Evolutionary conservation across 2,797 vertebrate genomes (phyloP), one percentile per base, ranked within the genome.

Genomic region (Chelon auratus): DNA sequence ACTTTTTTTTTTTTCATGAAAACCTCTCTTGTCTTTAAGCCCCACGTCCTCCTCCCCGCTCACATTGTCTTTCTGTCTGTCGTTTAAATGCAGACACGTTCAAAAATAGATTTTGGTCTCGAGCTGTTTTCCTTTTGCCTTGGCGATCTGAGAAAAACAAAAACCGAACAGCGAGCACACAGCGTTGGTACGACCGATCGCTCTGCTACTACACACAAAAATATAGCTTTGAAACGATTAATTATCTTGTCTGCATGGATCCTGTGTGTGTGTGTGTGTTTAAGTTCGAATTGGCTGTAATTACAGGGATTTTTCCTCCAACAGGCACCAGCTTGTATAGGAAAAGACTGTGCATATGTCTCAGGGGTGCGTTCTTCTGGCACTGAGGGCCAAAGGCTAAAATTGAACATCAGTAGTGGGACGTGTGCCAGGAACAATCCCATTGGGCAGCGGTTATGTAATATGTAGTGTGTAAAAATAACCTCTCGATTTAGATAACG

Each of bases 321-420:
- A 74, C 88, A 81, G 74, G 82, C 72, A 62, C 40, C 55, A 54
- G 55, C 80, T 79, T 87, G 84, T 74, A 57, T 63, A 70, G 57
- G 51, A 78, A 71, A 62, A 75, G 18, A 59, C 20, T 68, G 56
- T 62, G 62, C 62, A 37, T 58, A 30, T 62, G 72, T 87, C 68
- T 80, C 51, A 53, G 69, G 62, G 73, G 66, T 68, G 59, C 42
- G 24, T 68, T 75, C 59, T 76, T 87, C 62, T 73, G 81, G 76
- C 77, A 66, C 18, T 5, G 40, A 18, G 50, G 62, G 50, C 75
- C 66, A 69, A 72, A 76, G 73, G 84, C 88, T 88, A 91, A 87
- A 90, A 84, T 60, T 81, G 79, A 86, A 81, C 88, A 83, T 81
- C 84, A 73, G 84, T 82, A 73, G 84, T 84, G 86, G 82, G 85